Conservation (phyloP, 2,888 invertebrate species). For the Leptarthrus brevirostris region DNA sequence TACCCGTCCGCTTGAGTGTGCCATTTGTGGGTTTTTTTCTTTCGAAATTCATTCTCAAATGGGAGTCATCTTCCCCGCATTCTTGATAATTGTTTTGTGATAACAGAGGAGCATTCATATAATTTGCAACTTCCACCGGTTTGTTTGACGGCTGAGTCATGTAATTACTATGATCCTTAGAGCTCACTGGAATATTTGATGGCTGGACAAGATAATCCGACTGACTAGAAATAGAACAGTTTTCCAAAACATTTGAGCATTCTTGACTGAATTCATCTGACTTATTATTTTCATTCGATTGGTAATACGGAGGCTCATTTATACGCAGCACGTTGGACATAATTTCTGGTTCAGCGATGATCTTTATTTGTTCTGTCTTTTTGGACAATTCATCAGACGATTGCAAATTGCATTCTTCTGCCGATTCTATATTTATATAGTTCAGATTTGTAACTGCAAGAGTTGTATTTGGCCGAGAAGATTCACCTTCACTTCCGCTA, state of each 20-base stretch:
- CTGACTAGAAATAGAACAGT: conserved; percentile 60
- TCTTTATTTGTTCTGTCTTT: conserved; percentile 61
- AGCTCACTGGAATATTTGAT: conserved; percentile 72
- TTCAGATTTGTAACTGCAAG: conserved; percentile 66
- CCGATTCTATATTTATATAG: conserved; percentile 65
- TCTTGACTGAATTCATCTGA: conserved; percentile 66
- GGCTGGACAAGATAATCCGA: conserved; percentile 73
- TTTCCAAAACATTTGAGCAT: conserved; percentile 65
- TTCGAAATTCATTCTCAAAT: conserved; percentile 53
- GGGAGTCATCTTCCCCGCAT: conserved; percentile 51
- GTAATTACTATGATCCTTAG: conserved; percentile 59
- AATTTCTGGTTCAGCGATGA: conserved; percentile 59
- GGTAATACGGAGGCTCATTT: conserved; percentile 66
- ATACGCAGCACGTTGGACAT: conserved; percentile 65
- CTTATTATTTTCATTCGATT: conserved; percentile 64
- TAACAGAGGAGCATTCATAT: conserved; percentile 41
- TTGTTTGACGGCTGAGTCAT: conserved; percentile 66
- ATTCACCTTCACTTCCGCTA: conserved; percentile 64
- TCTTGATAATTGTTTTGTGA: conserved; percentile 6
- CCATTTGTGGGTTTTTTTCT: conserved; percentile 58
- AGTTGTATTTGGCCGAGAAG: conserved; percentile 56
- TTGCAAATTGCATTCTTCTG: conserved; percentile 60
- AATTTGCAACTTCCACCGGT: conserved; percentile 60
- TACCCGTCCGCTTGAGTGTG: conserved; percentile 64
- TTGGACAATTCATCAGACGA: conserved; percentile 62